Percentiles rank a stretch among this genome's conserved stretches.
These are phyloP conservation scores for Oryzias celebensis DNA, from an alignment of 2,113 vertebrate genomes.

Conservation along the genomic window DNA sequence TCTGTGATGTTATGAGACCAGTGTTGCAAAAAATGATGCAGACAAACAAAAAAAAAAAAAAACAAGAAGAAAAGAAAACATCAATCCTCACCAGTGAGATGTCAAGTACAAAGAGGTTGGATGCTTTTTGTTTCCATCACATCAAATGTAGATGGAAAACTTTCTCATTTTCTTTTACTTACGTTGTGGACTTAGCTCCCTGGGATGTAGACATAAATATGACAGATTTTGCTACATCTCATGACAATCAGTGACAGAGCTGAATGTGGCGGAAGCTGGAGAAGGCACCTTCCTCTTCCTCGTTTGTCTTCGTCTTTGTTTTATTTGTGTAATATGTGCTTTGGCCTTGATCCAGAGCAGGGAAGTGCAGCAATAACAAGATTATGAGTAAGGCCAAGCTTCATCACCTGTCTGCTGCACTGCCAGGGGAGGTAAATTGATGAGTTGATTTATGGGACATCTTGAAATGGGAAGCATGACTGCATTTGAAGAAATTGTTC, in stretches of 20 bases:
- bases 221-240: conserved; percentile 41
- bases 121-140: too few relatives aligned
- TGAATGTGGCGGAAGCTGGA: conserved; percentile 23
- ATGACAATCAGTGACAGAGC: conserved; percentile 26
- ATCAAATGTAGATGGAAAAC: background rate
- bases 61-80: background rate
- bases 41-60: background rate
- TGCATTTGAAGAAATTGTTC: conserved; percentile 17
- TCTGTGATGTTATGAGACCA: too few relatives aligned
- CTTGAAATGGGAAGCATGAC: conserved; percentile 20
- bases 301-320: conserved; percentile 53
- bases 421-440: conserved; percentile 55
- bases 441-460: conserved; percentile 46
- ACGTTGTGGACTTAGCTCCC: conserved; percentile 23
- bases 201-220: conserved; percentile 40
- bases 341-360: conserved; percentile 72
- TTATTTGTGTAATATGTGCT: conserved; percentile 73
- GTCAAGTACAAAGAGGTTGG: too few relatives aligned
- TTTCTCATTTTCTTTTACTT: conserved; percentile 11
- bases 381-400: conserved; percentile 69
- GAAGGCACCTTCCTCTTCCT: conserved; percentile 23
- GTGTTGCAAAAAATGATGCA: too few relatives aligned
- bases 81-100: too few relatives aligned
- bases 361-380: conserved; percentile 58
- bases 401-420: conserved; percentile 61